phyloP scores from a whole-genome alignment of 2,797 vertebrate species.

The Otus scops region DNA sequence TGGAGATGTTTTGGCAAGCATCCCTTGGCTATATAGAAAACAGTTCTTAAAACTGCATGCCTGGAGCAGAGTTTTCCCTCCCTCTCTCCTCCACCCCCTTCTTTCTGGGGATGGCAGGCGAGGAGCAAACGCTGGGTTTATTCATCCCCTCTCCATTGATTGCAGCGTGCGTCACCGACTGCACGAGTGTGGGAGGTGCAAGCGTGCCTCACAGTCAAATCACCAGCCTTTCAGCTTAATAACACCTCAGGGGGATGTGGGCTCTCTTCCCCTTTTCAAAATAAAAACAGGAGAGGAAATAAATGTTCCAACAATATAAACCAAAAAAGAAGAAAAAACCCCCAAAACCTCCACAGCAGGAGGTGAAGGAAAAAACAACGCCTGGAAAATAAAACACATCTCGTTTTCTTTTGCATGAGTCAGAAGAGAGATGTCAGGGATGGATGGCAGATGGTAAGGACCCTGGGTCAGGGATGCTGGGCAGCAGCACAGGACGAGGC shows the following conservation, averaged over 20 bases:
- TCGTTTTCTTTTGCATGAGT: neutral
- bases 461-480: neutral
- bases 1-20: neutral
- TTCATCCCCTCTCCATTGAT: conserved; percentile 34
- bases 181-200: conserved; percentile 47
- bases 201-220: conserved; percentile 21
- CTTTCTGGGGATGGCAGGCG: neutral
- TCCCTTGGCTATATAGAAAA: neutral
- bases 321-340: neutral
- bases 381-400: neutral
- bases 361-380: neutral
- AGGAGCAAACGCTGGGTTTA: conserved; percentile 15
- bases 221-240: conserved; percentile 18
- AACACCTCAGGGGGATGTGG: neutral
- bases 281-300: conserved; percentile 24
- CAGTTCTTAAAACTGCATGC: neutral
- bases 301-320: neutral
- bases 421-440: neutral
- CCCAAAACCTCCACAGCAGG: neutral
- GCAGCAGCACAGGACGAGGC: neutral
- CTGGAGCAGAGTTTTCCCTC: neutral
- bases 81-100: neutral
- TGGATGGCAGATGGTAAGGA: rapidly evolving
- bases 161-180: neutral
- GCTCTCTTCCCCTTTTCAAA: neutral